Conservation (phyloP, 2,888 invertebrate genomes). For the Nymphalis c-album region DNA sequence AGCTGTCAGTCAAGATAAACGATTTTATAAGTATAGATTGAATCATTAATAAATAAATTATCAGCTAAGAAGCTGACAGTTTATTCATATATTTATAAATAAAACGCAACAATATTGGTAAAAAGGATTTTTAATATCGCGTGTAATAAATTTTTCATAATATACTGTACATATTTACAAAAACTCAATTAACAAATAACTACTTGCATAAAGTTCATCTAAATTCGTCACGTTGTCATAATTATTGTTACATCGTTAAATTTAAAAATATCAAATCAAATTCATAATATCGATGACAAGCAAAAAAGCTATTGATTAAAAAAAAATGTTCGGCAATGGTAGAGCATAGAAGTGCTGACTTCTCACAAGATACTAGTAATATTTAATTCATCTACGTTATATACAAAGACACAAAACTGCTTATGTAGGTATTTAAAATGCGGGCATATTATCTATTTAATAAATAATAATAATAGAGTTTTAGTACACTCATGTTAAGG, state of each 20-base stretch:
- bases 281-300: background rate
- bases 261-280: background rate
- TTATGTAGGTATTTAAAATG: too few species aligned
- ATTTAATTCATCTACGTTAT: too few species aligned
- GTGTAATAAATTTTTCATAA: conserved; percentile 57
- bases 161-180: conserved; percentile 69
- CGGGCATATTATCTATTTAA: too few species aligned
- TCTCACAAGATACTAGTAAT: too few species aligned
- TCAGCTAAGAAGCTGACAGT: background rate
- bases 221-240: conserved; percentile 42
- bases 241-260: background rate
- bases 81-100: background rate
- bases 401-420: too few species aligned
- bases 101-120: conserved; percentile 12
- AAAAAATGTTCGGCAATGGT: too few species aligned
- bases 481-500: too few species aligned
- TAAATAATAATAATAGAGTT: too few species aligned
- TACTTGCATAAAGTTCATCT: conserved; percentile 47
- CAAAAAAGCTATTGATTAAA: too few species aligned
- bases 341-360: too few species aligned
- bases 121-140: conserved; percentile 42
- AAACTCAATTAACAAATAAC: conserved; percentile 36
- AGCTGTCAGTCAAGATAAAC: background rate
- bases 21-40: background rate
- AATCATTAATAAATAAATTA: background rate